These are phyloP conservation scores for Salvator merianae DNA, from an alignment of 2,113 vertebrate genomes.

Conservation along the genomic window DNA sequence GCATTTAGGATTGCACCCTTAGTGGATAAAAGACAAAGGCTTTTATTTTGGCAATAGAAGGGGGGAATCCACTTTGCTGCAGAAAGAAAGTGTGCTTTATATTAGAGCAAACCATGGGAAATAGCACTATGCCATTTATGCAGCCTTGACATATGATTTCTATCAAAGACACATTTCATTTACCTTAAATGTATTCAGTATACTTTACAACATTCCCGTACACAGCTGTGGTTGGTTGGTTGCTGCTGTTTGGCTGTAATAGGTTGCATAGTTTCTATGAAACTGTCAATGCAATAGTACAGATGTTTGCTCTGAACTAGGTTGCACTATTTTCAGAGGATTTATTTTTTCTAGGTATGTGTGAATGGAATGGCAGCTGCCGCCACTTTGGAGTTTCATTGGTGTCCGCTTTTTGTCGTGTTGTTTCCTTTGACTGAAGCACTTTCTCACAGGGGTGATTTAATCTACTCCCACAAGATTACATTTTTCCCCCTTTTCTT, in stretches of 20 bases:
- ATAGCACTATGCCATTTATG: conserved; percentile 60
- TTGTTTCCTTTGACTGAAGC: background rate
- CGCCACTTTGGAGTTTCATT: conserved; percentile 52
- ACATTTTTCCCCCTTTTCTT: background rate
- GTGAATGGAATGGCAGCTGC: background rate
- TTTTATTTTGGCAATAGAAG: background rate
- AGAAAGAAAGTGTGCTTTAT: conserved; percentile 67
- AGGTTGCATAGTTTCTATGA: conserved; percentile 62
- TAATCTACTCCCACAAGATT: no score
- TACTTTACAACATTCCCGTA: conserved; percentile 48
- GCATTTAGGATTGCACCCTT: background rate
- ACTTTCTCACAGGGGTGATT: no score
- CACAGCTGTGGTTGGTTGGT: conserved; percentile 61
- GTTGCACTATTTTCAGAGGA: background rate
- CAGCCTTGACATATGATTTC: conserved; percentile 65
- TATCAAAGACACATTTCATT: conserved; percentile 67
- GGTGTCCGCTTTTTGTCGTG: conserved; percentile 51
- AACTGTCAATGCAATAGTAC: conserved; percentile 4
- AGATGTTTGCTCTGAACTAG: background rate
- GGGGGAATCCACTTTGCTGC: conserved; percentile 46
- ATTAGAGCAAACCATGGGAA: conserved; percentile 70
- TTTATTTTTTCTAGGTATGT: background rate
- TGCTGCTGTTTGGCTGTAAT: conserved; percentile 67
- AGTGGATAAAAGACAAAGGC: background rate
- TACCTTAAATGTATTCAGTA: conserved; percentile 60